Evolutionary conservation across 2,113 vertebrate species (phyloP).

Genomic region (Petromus typicus): DNA sequence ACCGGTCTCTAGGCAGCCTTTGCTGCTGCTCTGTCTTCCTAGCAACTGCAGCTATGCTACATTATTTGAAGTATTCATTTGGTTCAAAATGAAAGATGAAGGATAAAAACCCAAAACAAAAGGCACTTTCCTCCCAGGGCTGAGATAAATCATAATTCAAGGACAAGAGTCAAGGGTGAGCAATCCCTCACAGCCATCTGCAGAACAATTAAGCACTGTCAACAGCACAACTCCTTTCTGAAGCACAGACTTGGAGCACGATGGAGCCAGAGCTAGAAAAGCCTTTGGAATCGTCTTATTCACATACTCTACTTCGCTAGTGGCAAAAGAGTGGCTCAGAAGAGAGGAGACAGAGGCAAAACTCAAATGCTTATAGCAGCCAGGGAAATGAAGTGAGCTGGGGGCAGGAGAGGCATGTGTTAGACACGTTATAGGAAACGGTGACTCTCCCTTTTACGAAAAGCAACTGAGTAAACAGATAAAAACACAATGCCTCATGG

Average conservation of each 20-base stretch:
- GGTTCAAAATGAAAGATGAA: slow-evolving; percentile 65
- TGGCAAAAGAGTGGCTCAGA: neutral
- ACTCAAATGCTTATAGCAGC: neutral
- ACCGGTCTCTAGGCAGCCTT: slow-evolving; percentile 57
- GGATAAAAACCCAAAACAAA: slow-evolving; percentile 72
- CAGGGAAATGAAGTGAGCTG: neutral
- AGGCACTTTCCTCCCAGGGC: slow-evolving; percentile 61
- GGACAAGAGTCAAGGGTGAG: slow-evolving; percentile 69
- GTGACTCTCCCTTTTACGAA: neutral
- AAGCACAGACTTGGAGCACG: neutral
- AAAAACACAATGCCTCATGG: neutral
- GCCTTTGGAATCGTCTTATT: neutral
- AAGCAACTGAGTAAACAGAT: slow-evolving; percentile 1
- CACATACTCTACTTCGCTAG: neutral
- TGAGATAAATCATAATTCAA: slow-evolving; percentile 72
- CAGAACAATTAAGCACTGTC: slow-evolving; percentile 58
- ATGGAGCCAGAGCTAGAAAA: neutral
- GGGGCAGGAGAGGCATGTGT: neutral
- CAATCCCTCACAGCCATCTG: slow-evolving; percentile 61
- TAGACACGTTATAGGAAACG: slow-evolving; percentile 17
- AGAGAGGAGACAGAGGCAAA: neutral
- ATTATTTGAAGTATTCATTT: slow-evolving; percentile 59
- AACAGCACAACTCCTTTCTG: slow-evolving; percentile 23
- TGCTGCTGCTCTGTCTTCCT: slow-evolving; percentile 22
- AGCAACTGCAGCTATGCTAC: slow-evolving; percentile 62